Evolutionary conservation across 2,797 vertebrate species (phyloP).

Genomic region (Semaprochilodus insignis): DNA sequence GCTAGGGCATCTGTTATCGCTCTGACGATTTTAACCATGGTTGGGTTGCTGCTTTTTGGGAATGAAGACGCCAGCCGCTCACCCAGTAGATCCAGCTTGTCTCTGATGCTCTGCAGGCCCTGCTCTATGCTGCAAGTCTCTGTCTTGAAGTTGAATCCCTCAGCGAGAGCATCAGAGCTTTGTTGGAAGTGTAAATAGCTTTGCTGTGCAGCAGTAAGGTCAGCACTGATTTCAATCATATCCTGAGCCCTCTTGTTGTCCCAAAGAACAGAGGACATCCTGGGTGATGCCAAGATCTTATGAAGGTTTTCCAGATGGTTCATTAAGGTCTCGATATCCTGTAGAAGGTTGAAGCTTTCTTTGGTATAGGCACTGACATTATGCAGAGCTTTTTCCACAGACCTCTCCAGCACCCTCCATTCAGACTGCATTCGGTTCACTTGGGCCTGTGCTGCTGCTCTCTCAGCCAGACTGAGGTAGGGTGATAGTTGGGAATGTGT

Average conservation of each 20-base stretch:
- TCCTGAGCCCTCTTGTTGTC: slow-evolving; percentile 66
- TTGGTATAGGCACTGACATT: slow-evolving; percentile 68
- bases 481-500: slow-evolving; percentile 72
- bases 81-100: slow-evolving; percentile 70
- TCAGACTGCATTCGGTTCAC: slow-evolving; percentile 76
- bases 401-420: slow-evolving; percentile 80
- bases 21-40: slow-evolving; percentile 76
- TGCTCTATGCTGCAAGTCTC: slow-evolving; percentile 79
- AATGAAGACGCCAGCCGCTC: slow-evolving; percentile 68
- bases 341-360: slow-evolving; percentile 72
- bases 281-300: slow-evolving; percentile 56
- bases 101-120: slow-evolving; percentile 76
- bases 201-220: slow-evolving; percentile 79
- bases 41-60: slow-evolving; percentile 68
- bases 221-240: slow-evolving; percentile 75
- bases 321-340: slow-evolving; percentile 70
- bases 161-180: slow-evolving; percentile 73
- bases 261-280: slow-evolving; percentile 60
- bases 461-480: slow-evolving; percentile 77
- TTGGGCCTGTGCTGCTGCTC: slow-evolving; percentile 72
- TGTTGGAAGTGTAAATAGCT: slow-evolving; percentile 76
- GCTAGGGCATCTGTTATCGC: slow-evolving; percentile 81
- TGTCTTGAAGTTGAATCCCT: slow-evolving; percentile 76
- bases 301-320: slow-evolving; percentile 69
- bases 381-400: slow-evolving; percentile 75